Conservation (phyloP, 2,888 invertebrate species). For the Phalera bucephala region DNA sequence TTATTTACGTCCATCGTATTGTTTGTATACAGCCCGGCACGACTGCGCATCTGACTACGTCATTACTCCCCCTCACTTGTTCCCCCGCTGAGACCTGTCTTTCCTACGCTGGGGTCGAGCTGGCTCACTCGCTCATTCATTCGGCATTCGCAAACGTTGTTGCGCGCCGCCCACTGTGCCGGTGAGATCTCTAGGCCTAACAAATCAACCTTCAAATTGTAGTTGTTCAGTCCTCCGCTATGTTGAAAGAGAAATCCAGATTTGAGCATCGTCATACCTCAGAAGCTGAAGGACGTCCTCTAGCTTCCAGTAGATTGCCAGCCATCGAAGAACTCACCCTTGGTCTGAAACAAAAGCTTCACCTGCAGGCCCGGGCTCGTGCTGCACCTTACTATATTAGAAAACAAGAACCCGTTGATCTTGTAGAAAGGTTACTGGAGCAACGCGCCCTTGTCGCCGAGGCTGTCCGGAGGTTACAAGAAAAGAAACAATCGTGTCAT, state of each 20-base stretch:
- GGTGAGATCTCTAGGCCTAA: constrained; percentile 56
- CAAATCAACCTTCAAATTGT: constrained; percentile 39
- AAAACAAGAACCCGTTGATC: constrained; percentile 81
- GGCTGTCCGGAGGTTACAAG: constrained; percentile 78
- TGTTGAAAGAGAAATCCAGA: constrained; percentile 77
- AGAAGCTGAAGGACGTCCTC: constrained; percentile 60
- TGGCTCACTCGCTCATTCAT: constrained; percentile 78
- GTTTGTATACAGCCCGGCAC: constrained; percentile 83
- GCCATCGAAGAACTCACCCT: constrained; percentile 76
- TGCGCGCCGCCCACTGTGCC: constrained; percentile 59
- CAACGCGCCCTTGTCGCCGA: constrained; percentile 80
- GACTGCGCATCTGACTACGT: constrained; percentile 80
- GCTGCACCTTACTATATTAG: constrained; percentile 80
- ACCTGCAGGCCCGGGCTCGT: constrained; percentile 76
- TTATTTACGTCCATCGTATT: constrained; percentile 83
- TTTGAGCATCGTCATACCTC: constrained; percentile 59
- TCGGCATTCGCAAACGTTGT: constrained; percentile 77
- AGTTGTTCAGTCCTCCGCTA: constrained; percentile 42
- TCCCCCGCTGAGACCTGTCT: constrained; percentile 67
- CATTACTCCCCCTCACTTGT: constrained; percentile 57
- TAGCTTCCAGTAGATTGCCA: constrained; percentile 67
- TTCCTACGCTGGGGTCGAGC: constrained; percentile 70
- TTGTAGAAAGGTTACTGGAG: constrained; percentile 74
- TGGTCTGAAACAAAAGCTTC: constrained; percentile 79
- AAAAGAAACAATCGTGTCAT: constrained; percentile 77